Evolutionary conservation across 1,140 invertebrate species (phyloP), one percentile per base, ranked within the genome.

Genomic region (Centruroides sculpturatus): DNA sequence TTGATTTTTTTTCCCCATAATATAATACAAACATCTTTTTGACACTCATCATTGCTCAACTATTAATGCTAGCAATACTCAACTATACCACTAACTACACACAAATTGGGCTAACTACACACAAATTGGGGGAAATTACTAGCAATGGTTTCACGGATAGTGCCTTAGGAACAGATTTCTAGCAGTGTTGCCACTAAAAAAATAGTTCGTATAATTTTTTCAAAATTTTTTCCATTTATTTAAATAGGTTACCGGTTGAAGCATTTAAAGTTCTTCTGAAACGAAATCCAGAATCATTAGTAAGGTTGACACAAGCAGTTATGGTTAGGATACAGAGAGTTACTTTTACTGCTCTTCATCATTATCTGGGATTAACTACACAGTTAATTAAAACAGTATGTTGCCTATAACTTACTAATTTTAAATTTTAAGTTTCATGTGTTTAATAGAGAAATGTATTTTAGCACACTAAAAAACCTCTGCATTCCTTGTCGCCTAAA

Each of bases 241-340:
- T 13, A 7, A 35, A 11, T 35, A 64, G 73, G 59, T 63, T 77
- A 51, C 73, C 74, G 57, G 71, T 71, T 36, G 61, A 69, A 51
- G 71, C 72, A 8, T 77, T 81, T 67, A 69, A 70, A 9, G 70
- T 74, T 47, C 69, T 78, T 54, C 76, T 82, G 66, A 71, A 77
- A 69, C 85, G 91, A 70, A 89, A 93, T 77, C 93, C 93, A 0
- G 93, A 98, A 70, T 90, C 90, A 63, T 87, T 97, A 72, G 89
- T 96, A 61, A 80, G 94, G 69, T 90, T 98, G 52, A 91, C 98
- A 69, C 88, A 96, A 80, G 92, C 98, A 47, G 96, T 99, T 59
- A 98, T 98, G 91, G 91, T 98, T 35, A 82, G 96, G 7, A 76
- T 99, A 12, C 93, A 98, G 72, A 80, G 97, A 57, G 96, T 99